These are phyloP conservation scores for Sebastes flavidus DNA, from an alignment of 2,797 vertebrate species.

Conservation along the genomic window DNA sequence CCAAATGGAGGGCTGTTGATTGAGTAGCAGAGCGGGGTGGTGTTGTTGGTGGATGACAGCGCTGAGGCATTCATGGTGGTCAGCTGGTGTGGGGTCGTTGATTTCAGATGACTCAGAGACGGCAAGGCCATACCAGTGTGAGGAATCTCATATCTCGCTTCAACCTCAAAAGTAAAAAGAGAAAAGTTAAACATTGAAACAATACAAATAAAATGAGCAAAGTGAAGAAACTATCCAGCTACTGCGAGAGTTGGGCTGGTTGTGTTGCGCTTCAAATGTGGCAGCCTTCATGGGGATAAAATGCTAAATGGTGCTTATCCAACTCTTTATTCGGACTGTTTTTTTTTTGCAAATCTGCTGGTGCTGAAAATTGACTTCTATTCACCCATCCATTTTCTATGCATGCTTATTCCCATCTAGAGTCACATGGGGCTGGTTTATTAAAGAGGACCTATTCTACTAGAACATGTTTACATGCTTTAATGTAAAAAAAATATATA, in stretches of 20 bases:
- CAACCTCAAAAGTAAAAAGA: slow-evolving; percentile 41
- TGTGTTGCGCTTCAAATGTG: background rate
- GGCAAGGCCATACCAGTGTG: background rate
- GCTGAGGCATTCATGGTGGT: slow-evolving; percentile 63
- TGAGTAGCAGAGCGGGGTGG: slow-evolving; percentile 76
- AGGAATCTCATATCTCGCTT: slow-evolving; percentile 21
- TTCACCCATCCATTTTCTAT: background rate
- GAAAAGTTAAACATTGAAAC: background rate
- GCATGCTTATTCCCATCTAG: background rate
- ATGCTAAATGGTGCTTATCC: background rate
- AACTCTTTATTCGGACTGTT: background rate
- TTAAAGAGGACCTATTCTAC: too few relatives aligned
- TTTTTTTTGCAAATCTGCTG: background rate
- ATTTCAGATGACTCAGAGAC: slow-evolving; percentile 23
- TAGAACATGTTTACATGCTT: too few relatives aligned
- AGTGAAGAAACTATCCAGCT: background rate
- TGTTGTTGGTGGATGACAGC: slow-evolving; percentile 23
- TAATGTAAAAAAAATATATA: background rate
- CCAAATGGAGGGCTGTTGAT: slow-evolving; percentile 69
- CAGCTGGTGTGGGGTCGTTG: background rate
- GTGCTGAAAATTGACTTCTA: background rate
- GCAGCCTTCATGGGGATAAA: background rate
- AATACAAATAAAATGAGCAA: background rate
- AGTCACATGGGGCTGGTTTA: background rate
- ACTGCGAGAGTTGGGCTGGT: background rate